phyloP scores from a whole-genome alignment of 2,113 vertebrate genomes.

The Typhlomys cinereus region DNA sequence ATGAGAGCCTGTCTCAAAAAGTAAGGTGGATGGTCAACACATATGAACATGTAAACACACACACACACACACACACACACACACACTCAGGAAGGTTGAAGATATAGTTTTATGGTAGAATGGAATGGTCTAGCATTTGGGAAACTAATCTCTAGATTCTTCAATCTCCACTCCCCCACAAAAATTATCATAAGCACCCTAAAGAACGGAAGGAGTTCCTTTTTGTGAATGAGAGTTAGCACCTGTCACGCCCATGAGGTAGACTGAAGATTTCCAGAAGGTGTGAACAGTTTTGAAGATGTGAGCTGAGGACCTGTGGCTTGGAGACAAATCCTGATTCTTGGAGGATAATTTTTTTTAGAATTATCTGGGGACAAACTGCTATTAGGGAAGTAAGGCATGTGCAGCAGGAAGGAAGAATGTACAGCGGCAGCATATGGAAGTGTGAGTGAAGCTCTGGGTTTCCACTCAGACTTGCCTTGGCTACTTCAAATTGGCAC shows the following conservation, averaged over 20 bases:
- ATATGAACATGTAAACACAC: no score
- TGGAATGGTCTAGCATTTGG: no score
- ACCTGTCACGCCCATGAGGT: background rate
- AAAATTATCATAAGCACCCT: background rate
- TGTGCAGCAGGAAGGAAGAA: background rate
- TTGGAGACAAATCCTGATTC: slow-evolving; percentile 30
- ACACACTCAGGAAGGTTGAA: no score
- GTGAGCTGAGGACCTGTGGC: background rate
- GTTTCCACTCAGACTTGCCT: background rate
- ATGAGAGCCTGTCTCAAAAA: no score
- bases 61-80: no score
- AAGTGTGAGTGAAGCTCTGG: background rate
- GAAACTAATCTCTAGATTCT: no score
- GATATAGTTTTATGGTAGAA: no score
- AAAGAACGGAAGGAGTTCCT: background rate
- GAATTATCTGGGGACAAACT: slow-evolving; percentile 8
- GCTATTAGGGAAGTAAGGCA: background rate
- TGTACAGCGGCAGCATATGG: background rate
- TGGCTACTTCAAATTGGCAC: background rate
- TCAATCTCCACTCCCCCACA: no score
- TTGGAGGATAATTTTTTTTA: slow-evolving; percentile 1
- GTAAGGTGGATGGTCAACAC: no score
- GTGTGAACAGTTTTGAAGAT: background rate
- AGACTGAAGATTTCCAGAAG: background rate
- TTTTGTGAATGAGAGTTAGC: background rate